Evolutionary conservation across 2,113 vertebrate genomes (phyloP), one percentile per base, ranked within the genome.

Genomic region (Sebastes fasciatus): DNA sequence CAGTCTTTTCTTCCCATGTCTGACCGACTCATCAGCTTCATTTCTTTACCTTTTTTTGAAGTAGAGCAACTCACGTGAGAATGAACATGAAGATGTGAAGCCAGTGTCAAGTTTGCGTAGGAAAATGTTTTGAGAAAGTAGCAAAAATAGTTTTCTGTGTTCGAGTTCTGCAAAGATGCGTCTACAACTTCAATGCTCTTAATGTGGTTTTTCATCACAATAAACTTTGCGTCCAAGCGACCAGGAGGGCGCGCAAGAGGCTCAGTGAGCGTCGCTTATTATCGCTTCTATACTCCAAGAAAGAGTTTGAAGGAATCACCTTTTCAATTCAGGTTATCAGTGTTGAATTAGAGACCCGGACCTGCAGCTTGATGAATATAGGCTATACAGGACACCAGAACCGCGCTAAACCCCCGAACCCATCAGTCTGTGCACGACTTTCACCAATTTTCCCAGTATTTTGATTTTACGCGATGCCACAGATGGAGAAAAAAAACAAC

Each of bases 1-100:
- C 91, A 67, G 90, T 66, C 54, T 77, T 84, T 81, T 87, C 75
- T 55, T 78, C 48, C 7, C 21, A 60, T 55, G 69, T 55, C 65
- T 49, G 46, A 26, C 14, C 74, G 64, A 55, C 58, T 77, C 77
- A 48, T 51, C 63, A 6, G 43, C 17, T 17, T 71, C 26, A 73
- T 58, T 57, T 40, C 60, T 78, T 42, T 40, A n/a, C 19, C 42
- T 65, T 76, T 70, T 70, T 14, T 19, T 51, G 2, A 79, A 52
- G 48, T 21, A 40, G 72, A 61, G 19, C 43, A 17, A 68, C 49
- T 45, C 17, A 46, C 66, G n/a, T 46, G 48, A 21, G 58, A 74
- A 57, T 40, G 1, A 40, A 4, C 40, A 40, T 34, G 14, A 21
- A 11, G 52, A 26, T 21, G 34, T 68, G 54, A 3, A 57, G 48